phyloP scores from a whole-genome alignment of 2,113 vertebrate genomes.

The Tachysurus vachellii region DNA sequence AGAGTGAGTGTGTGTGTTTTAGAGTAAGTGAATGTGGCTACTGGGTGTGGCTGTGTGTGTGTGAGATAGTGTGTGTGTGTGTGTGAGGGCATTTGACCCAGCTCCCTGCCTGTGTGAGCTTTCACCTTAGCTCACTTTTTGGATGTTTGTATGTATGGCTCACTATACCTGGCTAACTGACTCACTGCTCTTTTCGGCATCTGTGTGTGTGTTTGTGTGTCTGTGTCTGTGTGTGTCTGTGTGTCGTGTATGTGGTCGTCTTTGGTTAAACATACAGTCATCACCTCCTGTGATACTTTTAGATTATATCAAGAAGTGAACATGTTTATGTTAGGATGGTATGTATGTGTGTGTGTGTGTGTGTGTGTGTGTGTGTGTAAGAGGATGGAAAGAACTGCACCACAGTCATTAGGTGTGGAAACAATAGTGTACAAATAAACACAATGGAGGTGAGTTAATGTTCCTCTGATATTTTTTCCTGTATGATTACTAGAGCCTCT shows the following conservation, averaged over 20 bases:
- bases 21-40: neutral
- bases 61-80: constrained; percentile 1
- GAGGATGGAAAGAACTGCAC: neutral
- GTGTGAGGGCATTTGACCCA: neutral
- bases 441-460: constrained; percentile 23
- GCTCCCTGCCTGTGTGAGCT: neutral
- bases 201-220: neutral
- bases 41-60: constrained; percentile 1
- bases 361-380: neutral
- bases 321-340: neutral
- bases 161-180: constrained; percentile 21
- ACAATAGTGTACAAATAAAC: constrained; percentile 14
- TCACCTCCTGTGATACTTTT: constrained; percentile 5
- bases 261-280: neutral
- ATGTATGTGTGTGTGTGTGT: neutral
- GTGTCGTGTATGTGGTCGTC: neutral
- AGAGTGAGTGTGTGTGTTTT: neutral
- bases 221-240: neutral
- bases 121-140: neutral
- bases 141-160: neutral
- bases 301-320: neutral
- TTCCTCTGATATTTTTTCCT: neutral
- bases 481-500: constrained; percentile 2
- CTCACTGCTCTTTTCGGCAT: neutral
- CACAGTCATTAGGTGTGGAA: constrained; percentile 28